phyloP scores from a whole-genome alignment of 2,797 vertebrate genomes.

The Sciurus carolinensis region DNA sequence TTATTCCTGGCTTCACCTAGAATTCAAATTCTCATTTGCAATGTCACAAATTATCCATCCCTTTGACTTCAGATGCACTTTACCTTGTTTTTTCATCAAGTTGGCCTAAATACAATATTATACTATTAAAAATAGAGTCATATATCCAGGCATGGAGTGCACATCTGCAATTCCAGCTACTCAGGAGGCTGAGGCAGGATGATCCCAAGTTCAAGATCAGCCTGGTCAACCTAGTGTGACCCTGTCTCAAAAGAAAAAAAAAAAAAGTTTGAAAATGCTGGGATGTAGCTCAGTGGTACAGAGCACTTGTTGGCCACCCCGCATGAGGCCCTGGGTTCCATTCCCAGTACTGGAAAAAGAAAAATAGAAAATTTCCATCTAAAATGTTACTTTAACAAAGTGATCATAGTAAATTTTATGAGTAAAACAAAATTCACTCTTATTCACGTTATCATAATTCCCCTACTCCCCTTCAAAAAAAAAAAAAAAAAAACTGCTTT shows the following conservation, averaged over 20 bases:
- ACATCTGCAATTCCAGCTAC: not conserved
- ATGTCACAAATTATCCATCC: not conserved
- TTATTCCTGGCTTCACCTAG: not conserved
- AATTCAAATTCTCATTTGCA: not conserved
- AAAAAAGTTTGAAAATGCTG: not conserved
- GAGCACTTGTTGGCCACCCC: not conserved
- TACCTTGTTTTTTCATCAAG: not conserved
- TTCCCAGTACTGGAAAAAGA: too few relatives aligned
- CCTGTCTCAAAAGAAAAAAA: too few relatives aligned
- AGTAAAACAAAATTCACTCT: constrained; percentile 34
- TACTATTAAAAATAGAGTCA: not conserved
- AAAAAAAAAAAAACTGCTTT: constrained; percentile 44
- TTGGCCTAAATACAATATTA: not conserved
- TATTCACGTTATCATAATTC: constrained; percentile 4
- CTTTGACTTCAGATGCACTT: not conserved
- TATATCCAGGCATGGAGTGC: not conserved
- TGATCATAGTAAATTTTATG: not conserved
- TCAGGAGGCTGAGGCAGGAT: not conserved
- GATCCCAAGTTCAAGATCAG: not conserved
- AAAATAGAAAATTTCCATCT: not conserved
- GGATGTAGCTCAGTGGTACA: not conserved
- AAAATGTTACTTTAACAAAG: constrained; percentile 50
- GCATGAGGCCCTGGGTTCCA: not conserved
- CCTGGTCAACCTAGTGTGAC: not conserved
- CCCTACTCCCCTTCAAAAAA: not conserved